Conservation (phyloP, 2,888 invertebrate species). For the Cosmia trapezina region DNA sequence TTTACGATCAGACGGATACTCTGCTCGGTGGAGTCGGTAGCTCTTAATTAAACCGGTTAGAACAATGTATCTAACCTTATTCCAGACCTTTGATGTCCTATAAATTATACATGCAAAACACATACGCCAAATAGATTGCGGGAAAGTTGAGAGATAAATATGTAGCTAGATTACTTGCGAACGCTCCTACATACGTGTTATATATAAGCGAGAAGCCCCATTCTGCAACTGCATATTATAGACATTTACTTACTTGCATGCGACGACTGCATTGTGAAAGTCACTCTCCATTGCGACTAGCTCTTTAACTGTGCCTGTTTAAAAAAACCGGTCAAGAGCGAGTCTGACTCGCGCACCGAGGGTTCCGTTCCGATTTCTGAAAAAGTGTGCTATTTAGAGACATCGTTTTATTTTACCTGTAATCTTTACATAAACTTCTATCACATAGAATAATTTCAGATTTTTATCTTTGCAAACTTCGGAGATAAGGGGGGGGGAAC, state of each 20-base stretch:
- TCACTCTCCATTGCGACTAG: constrained; percentile 48
- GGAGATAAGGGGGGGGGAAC: too few relatives aligned
- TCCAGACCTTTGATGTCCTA: constrained; percentile 67
- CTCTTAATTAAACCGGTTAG: constrained; percentile 78
- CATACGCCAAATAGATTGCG: constrained; percentile 57
- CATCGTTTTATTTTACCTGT: too few relatives aligned
- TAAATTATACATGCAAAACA: constrained; percentile 70
- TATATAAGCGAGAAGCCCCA: constrained; percentile 43
- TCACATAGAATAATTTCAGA: too few relatives aligned
- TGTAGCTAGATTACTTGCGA: constrained; percentile 51
- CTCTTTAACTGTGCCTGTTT: constrained; percentile 28
- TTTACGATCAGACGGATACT: constrained; percentile 75
- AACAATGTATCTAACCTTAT: constrained; percentile 67
- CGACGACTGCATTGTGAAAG: constrained; percentile 58
- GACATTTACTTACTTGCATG: constrained; percentile 41
- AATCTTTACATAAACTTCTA: too few relatives aligned
- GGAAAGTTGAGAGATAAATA: constrained; percentile 60
- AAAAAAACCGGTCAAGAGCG: too few relatives aligned
- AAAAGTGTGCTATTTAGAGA: too few relatives aligned
- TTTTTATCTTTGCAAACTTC: too few relatives aligned
- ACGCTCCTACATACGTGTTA: constrained; percentile 30
- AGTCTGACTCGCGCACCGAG: too few relatives aligned
- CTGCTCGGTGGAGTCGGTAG: constrained; percentile 67
- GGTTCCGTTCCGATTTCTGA: too few relatives aligned
- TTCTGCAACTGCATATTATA: constrained; percentile 54